Base-by-base conservation (phyloP, 2,797 vertebrate genomes). In the Capromys pilorides region DNA sequence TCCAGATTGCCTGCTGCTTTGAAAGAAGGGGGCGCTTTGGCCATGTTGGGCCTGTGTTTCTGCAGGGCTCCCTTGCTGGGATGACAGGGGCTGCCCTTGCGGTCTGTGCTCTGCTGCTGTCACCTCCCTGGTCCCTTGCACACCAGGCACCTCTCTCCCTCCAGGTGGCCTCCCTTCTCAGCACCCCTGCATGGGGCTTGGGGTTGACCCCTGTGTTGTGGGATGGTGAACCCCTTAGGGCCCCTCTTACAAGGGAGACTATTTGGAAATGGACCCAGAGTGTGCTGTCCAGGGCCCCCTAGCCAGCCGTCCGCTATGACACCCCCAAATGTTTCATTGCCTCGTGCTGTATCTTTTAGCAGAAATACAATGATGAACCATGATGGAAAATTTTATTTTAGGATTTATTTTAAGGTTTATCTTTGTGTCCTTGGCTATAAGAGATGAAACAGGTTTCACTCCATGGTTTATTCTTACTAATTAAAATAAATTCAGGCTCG, bases 401-500 rank as follows among this genome's bases (percentile, higher is more conserved):
- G 85, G 81, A 73, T 75, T 28, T 86, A 12, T 9, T 0, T 2
- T 45, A 45, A 2, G 61, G 8, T 28, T 3, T 33, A 14, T 11
- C 9, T n/a, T 14, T 39, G 88, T 61, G 28, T 16, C 81, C n/a
- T 41, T 41, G 18, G 5, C 41, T 81, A 9, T 87, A 59, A 94
- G 18, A 61, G 69, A 59, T 91, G n/a, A 51, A n/a, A 4, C 82
- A 41, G 7, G n/a, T 71, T 94, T 96, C 88, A 4, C 18, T 9
- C n/a, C 78, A 0, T 88, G 36, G 91, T 96, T 94, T n/a, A 57
- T 14, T 3, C 88, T 45, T 87, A 0, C 83, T 88, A 82, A 26
- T 45, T 88, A 93, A 85, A 97, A 36, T 77, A 93, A 92, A 62
- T 54, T 82, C 81, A 16, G 62, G 3, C 64, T 92, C 94, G 11